These are phyloP conservation scores for Synergus japonicus DNA, from an alignment of 2,888 invertebrate species.

Conservation along the genomic window DNA sequence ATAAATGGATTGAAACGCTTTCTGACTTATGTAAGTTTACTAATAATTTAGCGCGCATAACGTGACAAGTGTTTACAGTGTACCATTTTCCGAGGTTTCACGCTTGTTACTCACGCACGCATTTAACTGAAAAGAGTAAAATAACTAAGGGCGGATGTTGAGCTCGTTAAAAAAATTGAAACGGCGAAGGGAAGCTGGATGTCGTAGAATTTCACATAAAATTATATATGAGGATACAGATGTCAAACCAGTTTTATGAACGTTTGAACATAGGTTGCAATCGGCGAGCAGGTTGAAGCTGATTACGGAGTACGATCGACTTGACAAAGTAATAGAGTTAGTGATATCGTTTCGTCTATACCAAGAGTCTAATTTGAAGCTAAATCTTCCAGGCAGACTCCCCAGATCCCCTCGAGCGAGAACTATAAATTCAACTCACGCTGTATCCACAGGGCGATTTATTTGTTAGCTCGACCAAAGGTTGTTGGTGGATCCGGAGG, in stretches of 20 bases:
- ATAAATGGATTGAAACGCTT: slow-evolving; percentile 31
- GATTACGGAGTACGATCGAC: slow-evolving; percentile 40
- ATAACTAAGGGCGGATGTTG: slow-evolving; percentile 19
- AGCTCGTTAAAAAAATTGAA: slow-evolving; percentile 18
- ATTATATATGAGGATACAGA: slow-evolving; percentile 31
- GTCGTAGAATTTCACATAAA: slow-evolving; percentile 31
- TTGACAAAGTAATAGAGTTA: slow-evolving; percentile 41
- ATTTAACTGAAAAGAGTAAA: slow-evolving; percentile 15
- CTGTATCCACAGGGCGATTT: slow-evolving; percentile 39
- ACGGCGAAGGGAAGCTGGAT: slow-evolving; percentile 21
- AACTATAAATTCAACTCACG: slow-evolving; percentile 41
- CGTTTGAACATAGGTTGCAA: slow-evolving; percentile 31
- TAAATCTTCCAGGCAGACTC: slow-evolving; percentile 39
- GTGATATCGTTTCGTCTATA: slow-evolving; percentile 31
- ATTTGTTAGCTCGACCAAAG: slow-evolving; percentile 31
- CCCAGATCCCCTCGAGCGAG: slow-evolving; percentile 37
- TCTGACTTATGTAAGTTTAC: slow-evolving; percentile 26
- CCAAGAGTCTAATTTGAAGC: slow-evolving; percentile 40
- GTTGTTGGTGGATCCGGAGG: slow-evolving; percentile 22
- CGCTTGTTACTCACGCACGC: slow-evolving; percentile 20
- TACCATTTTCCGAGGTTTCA: slow-evolving; percentile 33
- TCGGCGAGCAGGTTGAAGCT: slow-evolving; percentile 11
- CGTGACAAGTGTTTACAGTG: slow-evolving; percentile 40
- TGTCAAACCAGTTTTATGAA: slow-evolving; percentile 40
- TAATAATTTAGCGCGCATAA: slow-evolving; percentile 21